These are phyloP conservation scores for Mesochorus sp. DNA, from an alignment of 2,888 invertebrate species.

Conservation along the genomic window DNA sequence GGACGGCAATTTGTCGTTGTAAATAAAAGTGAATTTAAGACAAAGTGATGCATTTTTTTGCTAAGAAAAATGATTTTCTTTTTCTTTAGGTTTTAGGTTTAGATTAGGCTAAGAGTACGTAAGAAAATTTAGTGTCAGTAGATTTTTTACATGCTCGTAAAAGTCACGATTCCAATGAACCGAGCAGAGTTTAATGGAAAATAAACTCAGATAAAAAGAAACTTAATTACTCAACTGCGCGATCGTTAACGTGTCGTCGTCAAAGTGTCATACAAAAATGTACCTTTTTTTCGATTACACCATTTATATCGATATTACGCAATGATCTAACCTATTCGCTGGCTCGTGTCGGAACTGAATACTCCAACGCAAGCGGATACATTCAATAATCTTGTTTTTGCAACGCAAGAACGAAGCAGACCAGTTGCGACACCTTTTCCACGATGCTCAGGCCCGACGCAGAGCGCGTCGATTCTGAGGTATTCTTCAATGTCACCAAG, in stretches of 20 bases:
- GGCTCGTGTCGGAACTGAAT: slow-evolving; percentile 64
- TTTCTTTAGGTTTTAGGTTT: too few relatives aligned
- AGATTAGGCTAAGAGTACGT: too few relatives aligned
- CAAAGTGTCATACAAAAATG: not conserved
- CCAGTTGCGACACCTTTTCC: slow-evolving; percentile 68
- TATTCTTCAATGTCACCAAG: slow-evolving; percentile 42
- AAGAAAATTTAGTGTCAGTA: too few relatives aligned
- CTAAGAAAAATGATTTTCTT: too few relatives aligned
- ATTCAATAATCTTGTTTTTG: slow-evolving; percentile 35
- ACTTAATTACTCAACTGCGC: not conserved
- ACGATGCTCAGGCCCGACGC: slow-evolving; percentile 59
- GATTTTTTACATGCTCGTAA: too few relatives aligned
- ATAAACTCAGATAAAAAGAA: not conserved
- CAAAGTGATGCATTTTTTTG: too few relatives aligned
- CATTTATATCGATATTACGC: not conserved
- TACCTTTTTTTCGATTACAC: not conserved
- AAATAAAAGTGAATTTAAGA: too few relatives aligned
- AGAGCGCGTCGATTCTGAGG: slow-evolving; percentile 63
- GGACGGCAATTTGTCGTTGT: not conserved
- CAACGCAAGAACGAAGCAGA: slow-evolving; percentile 66
- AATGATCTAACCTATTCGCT: slow-evolving; percentile 65
- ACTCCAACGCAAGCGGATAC: slow-evolving; percentile 63
- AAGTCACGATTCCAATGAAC: too few relatives aligned
- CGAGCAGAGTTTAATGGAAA: too few relatives aligned
- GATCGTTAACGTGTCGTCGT: not conserved